Percentiles rank a stretch among this genome's conserved stretches.
Evolutionary conservation across 2,888 invertebrate species (phyloP).

Genomic region (Cantharis flavilabris): DNA sequence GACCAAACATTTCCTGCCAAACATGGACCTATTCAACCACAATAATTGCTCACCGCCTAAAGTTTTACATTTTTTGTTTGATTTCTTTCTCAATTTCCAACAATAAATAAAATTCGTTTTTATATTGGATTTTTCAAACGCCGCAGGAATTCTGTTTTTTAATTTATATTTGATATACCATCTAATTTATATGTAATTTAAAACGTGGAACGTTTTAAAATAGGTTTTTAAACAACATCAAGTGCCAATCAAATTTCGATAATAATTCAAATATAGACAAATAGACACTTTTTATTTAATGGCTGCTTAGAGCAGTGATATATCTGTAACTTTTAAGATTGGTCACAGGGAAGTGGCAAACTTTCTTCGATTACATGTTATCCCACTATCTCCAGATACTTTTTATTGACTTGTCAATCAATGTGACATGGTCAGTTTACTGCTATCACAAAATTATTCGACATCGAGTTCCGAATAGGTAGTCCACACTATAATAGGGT

Average conservation of each 20-base stretch:
- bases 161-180: background rate
- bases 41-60: conserved; percentile 16
- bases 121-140: background rate
- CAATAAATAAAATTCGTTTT: background rate
- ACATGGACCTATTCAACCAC: conserved; percentile 15
- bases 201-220: background rate
- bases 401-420: conserved; percentile 45
- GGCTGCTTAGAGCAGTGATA: conserved; percentile 18
- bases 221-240: background rate
- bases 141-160: background rate
- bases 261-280: conserved; percentile 2
- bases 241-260: background rate
- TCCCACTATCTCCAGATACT: conserved; percentile 44
- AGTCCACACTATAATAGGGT: conserved; percentile 10
- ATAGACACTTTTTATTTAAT: background rate
- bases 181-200: background rate
- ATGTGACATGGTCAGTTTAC: conserved; percentile 38
- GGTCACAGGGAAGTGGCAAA: conserved; percentile 40
- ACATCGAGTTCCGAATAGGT: conserved; percentile 20
- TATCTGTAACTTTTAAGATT: conserved; percentile 40
- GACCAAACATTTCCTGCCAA: conserved; percentile 18
- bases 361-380: conserved; percentile 42
- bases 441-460: conserved; percentile 20
- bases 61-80: conserved; percentile 16
- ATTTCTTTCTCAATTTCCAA: background rate